These are phyloP conservation scores for Euthynnus affinis DNA, from an alignment of 2,797 vertebrate species.

Conservation along the genomic window DNA sequence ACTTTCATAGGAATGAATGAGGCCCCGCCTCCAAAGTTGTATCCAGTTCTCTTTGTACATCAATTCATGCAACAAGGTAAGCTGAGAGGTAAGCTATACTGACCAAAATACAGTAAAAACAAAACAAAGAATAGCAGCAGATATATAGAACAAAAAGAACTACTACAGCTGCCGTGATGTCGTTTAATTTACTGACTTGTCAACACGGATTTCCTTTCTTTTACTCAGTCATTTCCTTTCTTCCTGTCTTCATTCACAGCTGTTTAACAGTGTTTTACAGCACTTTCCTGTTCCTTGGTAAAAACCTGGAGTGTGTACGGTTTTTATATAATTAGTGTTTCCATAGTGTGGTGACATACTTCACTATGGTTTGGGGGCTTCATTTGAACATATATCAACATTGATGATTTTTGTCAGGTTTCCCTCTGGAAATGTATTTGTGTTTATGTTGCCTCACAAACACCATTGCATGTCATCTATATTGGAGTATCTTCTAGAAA, in stretches of 20 bases:
- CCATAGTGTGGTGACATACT: neutral
- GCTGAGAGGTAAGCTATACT: too few relatives aligned
- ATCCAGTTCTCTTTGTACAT: too few relatives aligned
- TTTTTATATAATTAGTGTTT: neutral
- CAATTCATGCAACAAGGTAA: neutral
- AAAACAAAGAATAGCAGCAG: neutral
- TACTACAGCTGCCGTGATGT: neutral
- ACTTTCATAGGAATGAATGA: too few relatives aligned
- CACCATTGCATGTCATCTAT: too few relatives aligned
- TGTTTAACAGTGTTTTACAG: neutral
- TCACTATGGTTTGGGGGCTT: too few relatives aligned
- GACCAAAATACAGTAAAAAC: too few relatives aligned
- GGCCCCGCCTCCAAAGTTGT: too few relatives aligned
- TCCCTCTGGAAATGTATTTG: too few relatives aligned
- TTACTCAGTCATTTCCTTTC: slow-evolving; percentile 48
- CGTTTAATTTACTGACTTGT: slow-evolving; percentile 2
- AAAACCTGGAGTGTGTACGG: neutral
- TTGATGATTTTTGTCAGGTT: neutral
- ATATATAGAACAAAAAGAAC: neutral
- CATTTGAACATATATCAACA: too few relatives aligned
- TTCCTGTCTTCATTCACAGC: slow-evolving; percentile 52
- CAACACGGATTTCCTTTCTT: slow-evolving; percentile 53
- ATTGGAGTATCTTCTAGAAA: too few relatives aligned
- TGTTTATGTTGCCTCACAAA: neutral
- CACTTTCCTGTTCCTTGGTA: neutral